Evolutionary conservation across 2,797 vertebrate genomes (phyloP), one percentile per base, ranked within the genome.

Genomic region (Gephyroberyx darwinii): DNA sequence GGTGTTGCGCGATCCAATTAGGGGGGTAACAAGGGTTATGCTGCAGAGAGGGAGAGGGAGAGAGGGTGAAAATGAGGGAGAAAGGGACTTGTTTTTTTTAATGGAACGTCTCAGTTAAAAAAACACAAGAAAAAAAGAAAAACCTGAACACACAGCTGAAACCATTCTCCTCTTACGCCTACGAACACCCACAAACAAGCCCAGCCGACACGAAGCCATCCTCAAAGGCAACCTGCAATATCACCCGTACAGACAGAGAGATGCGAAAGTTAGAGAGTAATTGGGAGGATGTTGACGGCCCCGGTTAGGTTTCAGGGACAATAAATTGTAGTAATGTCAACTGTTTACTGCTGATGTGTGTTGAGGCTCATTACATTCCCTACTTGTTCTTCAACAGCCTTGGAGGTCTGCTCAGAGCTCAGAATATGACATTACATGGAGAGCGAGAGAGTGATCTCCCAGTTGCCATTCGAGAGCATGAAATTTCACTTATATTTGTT

Each of bases 1-100:
- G 78, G 60, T n/a, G 1, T 73, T 64, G 41, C 56, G 62, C 84
- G 86, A 88, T 84, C 86, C 80, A 91, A 86, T 91, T 89, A 90
- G 54, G 68, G 85, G 70, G 77, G 68, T 89, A 89, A 90, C 81
- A 82, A 86, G 84, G 88, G 86, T 85, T 84, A 64, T 59, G 71
- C 59, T 39, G 70, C 82, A 26, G 66, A 88, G 71, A 90, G 65
- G 35, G 26, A 68, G 60, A 47, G 69, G 54, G 72, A 74, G 62
- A 55, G 59, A 57, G 59, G 59, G 61, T 35, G 67, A 66, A 68
- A 55, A 61, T 62, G 61, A 64, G 60, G 50, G 37, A 39, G 48
- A 71, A 16, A 43, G 58, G 43, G 69, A 76, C 81, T 78, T 35
- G 48, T 55, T 60, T 26, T 26, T 26, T 26, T 68, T 57, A n/a